Base-by-base conservation (phyloP, 2,888 invertebrate genomes). In the Agrochola litura region DNA sequence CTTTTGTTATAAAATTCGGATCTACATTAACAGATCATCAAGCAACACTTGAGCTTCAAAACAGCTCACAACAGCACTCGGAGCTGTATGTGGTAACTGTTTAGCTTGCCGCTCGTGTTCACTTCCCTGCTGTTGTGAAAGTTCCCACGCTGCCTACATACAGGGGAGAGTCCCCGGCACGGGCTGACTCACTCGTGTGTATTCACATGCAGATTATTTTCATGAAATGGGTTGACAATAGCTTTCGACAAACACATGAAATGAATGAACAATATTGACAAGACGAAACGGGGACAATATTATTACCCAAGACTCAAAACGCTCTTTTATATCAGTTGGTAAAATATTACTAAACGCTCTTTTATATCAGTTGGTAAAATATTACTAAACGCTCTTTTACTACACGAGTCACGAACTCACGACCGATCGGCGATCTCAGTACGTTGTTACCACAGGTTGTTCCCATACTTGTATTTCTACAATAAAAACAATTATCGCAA, bases 111-210 rank as follows among this genome's bases (percentile, higher is more conserved):
- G 22, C 10, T 16, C 70, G 49, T 25, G 77, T 46, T 6, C 73
- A 25, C 14, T 14, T 16, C 30, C 41, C 25, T 22, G 52, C 80
- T n/a, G 61, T 22, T 16, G 61, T 46, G 77, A 71, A 80, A 80
- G 81, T 72, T 61, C 81, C 77, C 71, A 54, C 71, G 52, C 25
- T 43, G 43, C 54, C 56, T 12, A 16, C 81, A 30, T 54, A 30
- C 75, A 63, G 46, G 61, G 25, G 71, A 61, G 78, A 49, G 52
- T 46, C 19, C n/a, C 43, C 14, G n/a, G 69, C 10, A 0, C 16
- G n/a, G 22, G n/a, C 60, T 72, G 73, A 54, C 81, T 81, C 81
- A 63, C 25, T 46, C 60, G 60, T 30, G 19, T 16, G n/a, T 46
- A 9, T 43, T 58, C 43, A 68, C 70, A 79, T 60, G 52, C 81